These are phyloP conservation scores for Apaloderma vittatum DNA, from an alignment of 2,113 vertebrate genomes.

Conservation along the genomic window DNA sequence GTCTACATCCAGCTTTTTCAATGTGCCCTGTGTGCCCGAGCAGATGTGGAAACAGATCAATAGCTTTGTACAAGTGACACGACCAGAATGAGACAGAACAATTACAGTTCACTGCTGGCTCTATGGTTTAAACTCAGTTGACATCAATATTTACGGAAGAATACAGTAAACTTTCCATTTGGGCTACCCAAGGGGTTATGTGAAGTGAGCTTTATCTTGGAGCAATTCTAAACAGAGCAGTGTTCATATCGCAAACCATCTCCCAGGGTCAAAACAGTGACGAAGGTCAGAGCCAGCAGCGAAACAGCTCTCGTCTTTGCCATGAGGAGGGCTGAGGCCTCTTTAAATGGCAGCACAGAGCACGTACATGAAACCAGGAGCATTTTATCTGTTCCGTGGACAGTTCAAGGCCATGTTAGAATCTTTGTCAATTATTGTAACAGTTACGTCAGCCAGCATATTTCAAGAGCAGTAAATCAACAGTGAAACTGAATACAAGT, in stretches of 20 bases:
- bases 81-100: not conserved
- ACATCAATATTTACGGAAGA: not conserved
- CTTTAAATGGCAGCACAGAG: not conserved
- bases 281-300: not conserved
- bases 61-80: not conserved
- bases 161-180: not conserved
- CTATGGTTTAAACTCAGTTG: not conserved
- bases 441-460: not conserved
- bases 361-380: accelerated
- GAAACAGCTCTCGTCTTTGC: not conserved
- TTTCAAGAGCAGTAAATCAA: not conserved
- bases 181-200: not conserved
- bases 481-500: not conserved
- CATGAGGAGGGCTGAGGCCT: not conserved
- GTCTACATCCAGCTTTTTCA: not conserved
- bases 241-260: not conserved
- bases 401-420: not conserved
- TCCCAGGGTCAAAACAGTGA: not conserved
- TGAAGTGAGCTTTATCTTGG: not conserved
- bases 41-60: not conserved
- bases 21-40: not conserved
- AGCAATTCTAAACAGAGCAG: not conserved
- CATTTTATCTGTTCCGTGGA: not conserved
- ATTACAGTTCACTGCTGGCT: not conserved
- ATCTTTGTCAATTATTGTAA: not conserved